Base-by-base conservation (phyloP, 1,140 invertebrate genomes). In the Wiebesia pumilae region DNA sequence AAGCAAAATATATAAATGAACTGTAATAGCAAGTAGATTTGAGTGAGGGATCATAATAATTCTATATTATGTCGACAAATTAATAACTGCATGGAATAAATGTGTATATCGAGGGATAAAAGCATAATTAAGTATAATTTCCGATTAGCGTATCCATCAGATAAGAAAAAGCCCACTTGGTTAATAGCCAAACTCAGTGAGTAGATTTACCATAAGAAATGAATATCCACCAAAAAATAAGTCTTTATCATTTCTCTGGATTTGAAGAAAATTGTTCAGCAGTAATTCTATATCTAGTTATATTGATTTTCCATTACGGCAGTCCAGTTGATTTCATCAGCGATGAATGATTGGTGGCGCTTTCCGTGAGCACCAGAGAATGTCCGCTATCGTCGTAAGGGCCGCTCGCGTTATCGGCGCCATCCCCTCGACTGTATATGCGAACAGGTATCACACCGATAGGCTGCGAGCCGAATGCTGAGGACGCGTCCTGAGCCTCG, bases 401-500 rank as follows among this genome's bases (percentile, higher is more conserved):
- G 58, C 24, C 58, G 58, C 3, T 62, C 24, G 58, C 43, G 9
- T 62, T 24, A 3, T 62, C 78, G 78, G 78, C 78, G 78, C 78
- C 78, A 24, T 58, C 77, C n/a, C 24, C 47, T 30, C 47, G 77
- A 27, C 75, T 47, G 54, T 73, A 65, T 54, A 62, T 21, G 71
- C 67, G 30, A 47, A 86, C 71, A 71, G 73, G 65, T 80, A 82
- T 82, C 71, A 84, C 80, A 80, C 69, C 82, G 82, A 84, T 84
- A 87, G 83, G 27, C 77, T 62, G 69, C 79, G 33, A 82, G 77
- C 83, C 65, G 86, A 84, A 86, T 86, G 86, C 84, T 84, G 81
- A 83, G 81, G 82, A 85, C 78, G 83, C 84, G 58, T 73, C 62
- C 38, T 33, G 47, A 16, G 82, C 78, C 81, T 83, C 54, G 87